Evolutionary conservation across 1,140 invertebrate species (phyloP).

Genomic region (Zaprionus ghesquierei): DNA sequence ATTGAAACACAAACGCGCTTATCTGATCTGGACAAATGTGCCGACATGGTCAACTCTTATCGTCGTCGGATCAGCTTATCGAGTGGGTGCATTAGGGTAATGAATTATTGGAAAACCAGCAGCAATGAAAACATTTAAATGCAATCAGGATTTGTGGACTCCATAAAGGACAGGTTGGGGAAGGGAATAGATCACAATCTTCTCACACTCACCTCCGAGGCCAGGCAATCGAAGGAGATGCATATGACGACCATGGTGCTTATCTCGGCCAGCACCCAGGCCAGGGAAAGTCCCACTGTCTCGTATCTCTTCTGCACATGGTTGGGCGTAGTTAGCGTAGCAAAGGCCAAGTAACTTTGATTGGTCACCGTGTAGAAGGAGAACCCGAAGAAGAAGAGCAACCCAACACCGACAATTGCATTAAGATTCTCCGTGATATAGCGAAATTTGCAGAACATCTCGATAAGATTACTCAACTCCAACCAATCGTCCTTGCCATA

Average conservation of each 20-base stretch:
- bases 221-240: conserved; percentile 64
- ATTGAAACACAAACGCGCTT: conserved; percentile 25
- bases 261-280: conserved; percentile 65
- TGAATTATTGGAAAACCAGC: conserved; percentile 34
- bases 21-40: conserved; percentile 45
- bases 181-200: not conserved
- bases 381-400: conserved; percentile 67
- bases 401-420: conserved; percentile 47
- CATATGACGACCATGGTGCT: conserved; percentile 56
- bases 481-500: conserved; percentile 52
- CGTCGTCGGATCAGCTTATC: not conserved
- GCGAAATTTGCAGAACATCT: conserved; percentile 66
- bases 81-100: conserved; percentile 56
- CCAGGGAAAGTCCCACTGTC: conserved; percentile 58
- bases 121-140: not conserved
- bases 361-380: conserved; percentile 72
- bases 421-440: conserved; percentile 70
- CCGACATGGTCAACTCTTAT: conserved; percentile 9
- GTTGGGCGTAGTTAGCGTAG: conserved; percentile 45
- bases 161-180: not conserved
- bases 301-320: conserved; percentile 16
- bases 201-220: conserved; percentile 44
- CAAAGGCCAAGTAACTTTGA: conserved; percentile 68
- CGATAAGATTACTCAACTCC: conserved; percentile 62
- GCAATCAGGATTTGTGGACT: not conserved